Evolutionary conservation across 2,888 invertebrate species (phyloP).

Genomic region (Frankliniella intonsa): DNA sequence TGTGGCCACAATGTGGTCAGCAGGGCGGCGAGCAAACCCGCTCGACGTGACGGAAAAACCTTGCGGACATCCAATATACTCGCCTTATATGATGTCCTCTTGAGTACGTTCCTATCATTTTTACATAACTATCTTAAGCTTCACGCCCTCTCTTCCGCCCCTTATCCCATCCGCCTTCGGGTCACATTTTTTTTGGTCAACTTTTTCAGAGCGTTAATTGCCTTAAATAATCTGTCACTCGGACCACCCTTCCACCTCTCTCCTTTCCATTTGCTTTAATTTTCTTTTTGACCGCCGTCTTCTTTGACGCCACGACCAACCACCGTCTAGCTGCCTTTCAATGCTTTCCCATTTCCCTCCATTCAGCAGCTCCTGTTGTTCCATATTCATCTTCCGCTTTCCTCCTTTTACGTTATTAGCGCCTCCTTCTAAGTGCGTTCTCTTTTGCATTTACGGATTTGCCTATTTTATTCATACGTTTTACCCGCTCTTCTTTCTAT

Average conservation of each 20-base stretch:
- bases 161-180: neutral
- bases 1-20: too few species aligned
- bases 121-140: too few species aligned
- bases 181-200: neutral
- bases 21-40: too few species aligned
- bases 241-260: neutral
- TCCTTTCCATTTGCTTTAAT: conserved; percentile 18
- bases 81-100: too few species aligned
- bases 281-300: conserved; percentile 19
- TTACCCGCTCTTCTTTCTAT: neutral
- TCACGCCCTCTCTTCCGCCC: too few species aligned
- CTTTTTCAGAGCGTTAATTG: conserved; percentile 11
- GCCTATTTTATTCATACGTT: neutral
- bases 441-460: conserved; percentile 3
- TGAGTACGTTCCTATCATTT: too few species aligned
- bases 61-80: too few species aligned
- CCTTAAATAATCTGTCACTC: conserved; percentile 25
- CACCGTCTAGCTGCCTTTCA: conserved; percentile 19
- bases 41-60: too few species aligned
- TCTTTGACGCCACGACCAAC: neutral
- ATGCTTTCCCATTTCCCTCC: conserved; percentile 1
- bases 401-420: conserved; percentile 9
- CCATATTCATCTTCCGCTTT: conserved; percentile 22
- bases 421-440: neutral
- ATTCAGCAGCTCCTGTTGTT: conserved; percentile 20